Base-by-base conservation (phyloP, 1,140 invertebrate species). In the Stegodyphus dumicola region DNA sequence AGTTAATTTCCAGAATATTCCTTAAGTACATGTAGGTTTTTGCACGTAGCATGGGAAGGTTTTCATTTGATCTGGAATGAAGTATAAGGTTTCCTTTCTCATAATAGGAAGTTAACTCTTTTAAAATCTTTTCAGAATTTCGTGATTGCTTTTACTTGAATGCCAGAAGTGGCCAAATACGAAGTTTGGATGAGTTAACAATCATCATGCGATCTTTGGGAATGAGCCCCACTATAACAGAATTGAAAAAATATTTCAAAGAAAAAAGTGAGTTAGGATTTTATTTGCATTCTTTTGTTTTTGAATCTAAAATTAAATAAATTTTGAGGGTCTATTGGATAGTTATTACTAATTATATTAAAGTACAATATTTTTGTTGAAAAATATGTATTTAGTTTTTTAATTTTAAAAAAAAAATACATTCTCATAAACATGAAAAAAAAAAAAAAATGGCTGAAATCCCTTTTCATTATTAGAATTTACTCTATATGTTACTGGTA, bases 161-260 rank as follows among this genome's bases (percentile, higher is more conserved):
- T 91, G 96, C 96, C 6, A 91, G 95, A 79, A 95, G 94, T 88
- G 96, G 96, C 1, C 94, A 95, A 89, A 97, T 98, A 75, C 94
- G 93, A 70, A 95, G 94, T 10, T 90, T 98, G 73, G 96, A 98
- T 90, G 96, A 98, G 91, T 91, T 98, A 81, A 97, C 95, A 1
- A 94, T 97, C 6, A 97, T 98, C 48, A 98, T 98, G 97, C 92
- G 97, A 76, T 98, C 97, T 0, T 90, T 98, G 5, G 96, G 96
- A 6, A 94, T 97, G 91, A 97, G 96, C 87, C 97, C 97, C 0
- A 99, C 97, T 5, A 96, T 96, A 88, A 93, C 94, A 76, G 97
- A 99, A 91, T 90, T 98, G 53, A 94, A 95, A 87, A 94, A 94
- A 71, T 97, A 97, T 90, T 91, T 96, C 9, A 95, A 95, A 89